Base-by-base conservation (phyloP, 2,113 vertebrate species). In the Lycocorax pyrrhopterus region DNA sequence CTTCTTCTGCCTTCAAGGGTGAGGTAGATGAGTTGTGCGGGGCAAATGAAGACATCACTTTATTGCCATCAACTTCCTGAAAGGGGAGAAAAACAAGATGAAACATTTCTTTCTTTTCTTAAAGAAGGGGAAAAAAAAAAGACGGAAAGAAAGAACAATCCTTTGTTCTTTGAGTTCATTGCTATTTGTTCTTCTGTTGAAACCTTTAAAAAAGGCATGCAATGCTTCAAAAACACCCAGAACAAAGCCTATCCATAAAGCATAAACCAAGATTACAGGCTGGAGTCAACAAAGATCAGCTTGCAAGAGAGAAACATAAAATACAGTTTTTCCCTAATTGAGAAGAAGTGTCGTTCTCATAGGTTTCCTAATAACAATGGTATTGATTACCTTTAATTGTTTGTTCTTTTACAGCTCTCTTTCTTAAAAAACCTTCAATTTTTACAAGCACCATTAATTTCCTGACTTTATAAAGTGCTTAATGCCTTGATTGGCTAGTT, bases 1-100 rank as follows among this genome's bases (percentile, higher is more conserved):
- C 98, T 77, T 99, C 98, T 97, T 99, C 98, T 97, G 99, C 98
- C 98, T 99, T 99, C 94, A 99, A 98, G 74, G 99, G 99, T 98
- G 99, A 99, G 99, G 99, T 99, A 99, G 99, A 99, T 97, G 98
- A 98, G 98, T 99, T 99, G 98, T 99, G 99, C 91, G 98, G 99
- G 96, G 98, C 97, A 98, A 99, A 99, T 91, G 99, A 99, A 95
- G 99, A 99, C 97, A 98, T 98, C 96, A 99, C 98, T 98, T 99
- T 99, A 98, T 98, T 99, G 98, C 98, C 98, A 93, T 99, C 99
- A 85, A 98, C 98, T 96, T 99, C 99, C 99, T 99, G 93, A 66
- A 97, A 97, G 83, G 77, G 56, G 69, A 97, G 56, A 68, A 87
- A 95, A 87, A 73, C 9, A 7, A 96, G 93, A 81, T 89, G 78